A percentile compares a stretch with the other conserved stretches of the same genome.
phyloP scores from a whole-genome alignment of 2,888 invertebrate species.

The Laspeyria flexula region DNA sequence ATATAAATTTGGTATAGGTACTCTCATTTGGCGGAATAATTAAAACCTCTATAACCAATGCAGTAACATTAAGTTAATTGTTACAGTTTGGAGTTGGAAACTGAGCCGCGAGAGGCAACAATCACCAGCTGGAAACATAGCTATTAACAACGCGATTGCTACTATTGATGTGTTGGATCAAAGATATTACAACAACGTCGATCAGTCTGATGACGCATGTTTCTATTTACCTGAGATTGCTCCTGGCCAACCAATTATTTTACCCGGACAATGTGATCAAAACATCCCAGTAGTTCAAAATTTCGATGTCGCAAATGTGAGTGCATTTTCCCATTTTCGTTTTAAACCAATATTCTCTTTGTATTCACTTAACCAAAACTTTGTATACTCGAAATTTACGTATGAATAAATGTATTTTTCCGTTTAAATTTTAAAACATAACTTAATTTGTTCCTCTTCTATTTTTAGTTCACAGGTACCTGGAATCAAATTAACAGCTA shows the following conservation, averaged over 20 bases:
- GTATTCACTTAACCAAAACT: too few species aligned
- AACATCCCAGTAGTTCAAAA: conserved; percentile 60
- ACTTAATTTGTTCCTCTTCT: too few species aligned
- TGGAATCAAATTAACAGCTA: conserved; percentile 74
- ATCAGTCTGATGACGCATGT: conserved; percentile 59
- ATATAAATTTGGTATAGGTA: too few species aligned
- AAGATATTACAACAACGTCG: conserved; percentile 52
- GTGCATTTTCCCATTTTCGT: too few species aligned
- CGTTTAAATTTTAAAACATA: too few species aligned
- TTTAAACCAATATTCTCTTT: too few species aligned
- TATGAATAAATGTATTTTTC: too few species aligned
- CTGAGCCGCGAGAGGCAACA: conserved; percentile 59
- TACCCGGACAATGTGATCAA: conserved; percentile 64
- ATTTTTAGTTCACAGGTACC: conserved; percentile 66
- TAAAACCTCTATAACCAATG: too few species aligned
- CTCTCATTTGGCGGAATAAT: too few species aligned
- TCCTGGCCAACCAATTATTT: conserved; percentile 50
- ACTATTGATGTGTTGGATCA: conserved; percentile 56
- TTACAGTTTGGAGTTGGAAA: conserved; percentile 68
- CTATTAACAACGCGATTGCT: conserved; percentile 52
- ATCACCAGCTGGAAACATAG: conserved; percentile 30
- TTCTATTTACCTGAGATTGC: conserved; percentile 63
- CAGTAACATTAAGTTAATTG: too few species aligned
- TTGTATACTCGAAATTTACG: too few species aligned
- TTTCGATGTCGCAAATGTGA: conserved; percentile 60